These are phyloP conservation scores for Glareola pratincola DNA, from an alignment of 2,113 vertebrate genomes.

Conservation along the genomic window DNA sequence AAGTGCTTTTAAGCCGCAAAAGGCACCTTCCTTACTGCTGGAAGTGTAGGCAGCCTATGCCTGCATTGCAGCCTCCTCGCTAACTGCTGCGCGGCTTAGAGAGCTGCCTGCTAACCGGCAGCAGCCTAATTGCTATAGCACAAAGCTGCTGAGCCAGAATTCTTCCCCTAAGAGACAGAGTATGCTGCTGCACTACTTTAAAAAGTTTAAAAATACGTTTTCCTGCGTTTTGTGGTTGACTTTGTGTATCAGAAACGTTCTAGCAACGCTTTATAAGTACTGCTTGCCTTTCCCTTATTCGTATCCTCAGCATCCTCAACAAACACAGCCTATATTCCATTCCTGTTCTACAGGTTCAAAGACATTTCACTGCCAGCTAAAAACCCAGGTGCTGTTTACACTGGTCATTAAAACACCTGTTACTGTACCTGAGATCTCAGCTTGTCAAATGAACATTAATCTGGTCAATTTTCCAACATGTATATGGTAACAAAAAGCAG, in stretches of 20 bases:
- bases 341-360: not conserved
- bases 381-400: not conserved
- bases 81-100: not conserved
- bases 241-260: not conserved
- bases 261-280: not conserved
- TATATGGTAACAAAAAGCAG: not conserved
- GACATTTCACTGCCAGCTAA: not conserved
- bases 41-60: accelerated
- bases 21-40: not conserved
- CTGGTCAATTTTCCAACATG: not conserved
- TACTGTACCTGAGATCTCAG: not conserved
- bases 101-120: not conserved
- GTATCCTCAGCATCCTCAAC: not conserved
- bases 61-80: accelerated
- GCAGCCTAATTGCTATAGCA: not conserved
- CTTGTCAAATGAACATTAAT: not conserved
- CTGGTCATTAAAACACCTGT: not conserved
- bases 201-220: not conserved
- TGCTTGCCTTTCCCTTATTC: not conserved
- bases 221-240: not conserved
- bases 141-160: not conserved
- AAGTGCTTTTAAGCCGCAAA: not conserved
- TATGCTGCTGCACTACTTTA: not conserved
- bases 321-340: not conserved
- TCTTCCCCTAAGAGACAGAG: not conserved